Percentiles rank a stretch among this genome's conserved stretches.
Evolutionary conservation across 1,140 invertebrate genomes (phyloP).

Genomic region (Apis dorsata): DNA sequence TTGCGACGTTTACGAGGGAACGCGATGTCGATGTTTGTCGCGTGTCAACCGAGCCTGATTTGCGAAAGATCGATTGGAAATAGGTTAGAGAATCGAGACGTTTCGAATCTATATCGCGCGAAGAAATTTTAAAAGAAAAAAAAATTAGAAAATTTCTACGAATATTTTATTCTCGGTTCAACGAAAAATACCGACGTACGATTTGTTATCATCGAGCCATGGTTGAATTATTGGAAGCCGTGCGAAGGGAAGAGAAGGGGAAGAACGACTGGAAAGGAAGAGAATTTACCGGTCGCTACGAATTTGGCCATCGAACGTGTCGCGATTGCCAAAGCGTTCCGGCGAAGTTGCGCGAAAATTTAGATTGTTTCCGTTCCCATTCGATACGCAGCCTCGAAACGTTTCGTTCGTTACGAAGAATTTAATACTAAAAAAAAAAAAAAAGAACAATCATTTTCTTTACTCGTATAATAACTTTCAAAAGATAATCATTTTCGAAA

Average conservation of each 20-base stretch:
- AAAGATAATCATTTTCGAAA: neutral
- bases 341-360: constrained; percentile 10
- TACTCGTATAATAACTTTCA: neutral
- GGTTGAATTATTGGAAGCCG: neutral
- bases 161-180: too few relatives aligned
- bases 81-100: neutral
- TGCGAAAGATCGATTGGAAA: neutral
- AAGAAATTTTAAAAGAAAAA: neutral
- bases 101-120: neutral
- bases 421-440: too few relatives aligned
- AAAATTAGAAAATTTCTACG: too few relatives aligned
- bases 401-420: neutral
- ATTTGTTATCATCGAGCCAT: neutral
- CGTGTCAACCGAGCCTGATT: neutral
- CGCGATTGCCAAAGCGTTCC: constrained; percentile 18
- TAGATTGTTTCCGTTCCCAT: neutral
- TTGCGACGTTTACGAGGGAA: neutral
- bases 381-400: neutral
- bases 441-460: neutral
- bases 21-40: constrained; percentile 9
- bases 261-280: constrained; percentile 31
- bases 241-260: neutral
- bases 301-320: constrained; percentile 45
- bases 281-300: constrained; percentile 27
- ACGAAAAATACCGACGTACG: too few relatives aligned